These are phyloP conservation scores for Geothlypis trichas DNA, from an alignment of 2,113 vertebrate genomes.

Conservation along the genomic window DNA sequence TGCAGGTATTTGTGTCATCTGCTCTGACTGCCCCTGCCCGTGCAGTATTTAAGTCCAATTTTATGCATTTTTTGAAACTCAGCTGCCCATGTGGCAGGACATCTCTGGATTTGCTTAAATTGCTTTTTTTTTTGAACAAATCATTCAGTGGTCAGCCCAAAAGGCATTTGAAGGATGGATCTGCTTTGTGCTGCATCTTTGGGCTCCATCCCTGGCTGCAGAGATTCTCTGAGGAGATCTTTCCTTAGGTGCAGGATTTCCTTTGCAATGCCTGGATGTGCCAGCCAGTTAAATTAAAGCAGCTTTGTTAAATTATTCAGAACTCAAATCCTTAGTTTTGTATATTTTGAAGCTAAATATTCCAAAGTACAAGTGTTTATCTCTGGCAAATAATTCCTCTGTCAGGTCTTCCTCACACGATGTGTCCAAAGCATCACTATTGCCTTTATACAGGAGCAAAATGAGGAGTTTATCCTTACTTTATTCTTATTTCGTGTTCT, in stretches of 20 bases:
- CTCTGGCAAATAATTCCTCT: background rate
- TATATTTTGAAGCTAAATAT: background rate
- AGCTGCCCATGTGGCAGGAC: background rate
- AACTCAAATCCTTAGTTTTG: background rate
- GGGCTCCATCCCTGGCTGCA: background rate
- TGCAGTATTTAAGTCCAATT: background rate
- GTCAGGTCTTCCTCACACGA: background rate
- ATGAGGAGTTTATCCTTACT: background rate
- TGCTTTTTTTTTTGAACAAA: slow-evolving; percentile 73
- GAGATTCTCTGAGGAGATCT: background rate
- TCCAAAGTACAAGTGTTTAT: background rate
- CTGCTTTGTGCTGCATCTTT: slow-evolving; percentile 56
- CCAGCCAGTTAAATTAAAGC: background rate
- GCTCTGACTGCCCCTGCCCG: background rate
- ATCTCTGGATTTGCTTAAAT: slow-evolving; percentile 78
- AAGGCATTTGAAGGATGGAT: slow-evolving; percentile 47
- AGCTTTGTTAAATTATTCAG: background rate
- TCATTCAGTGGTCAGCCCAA: slow-evolving; percentile 70
- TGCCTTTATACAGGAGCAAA: background rate
- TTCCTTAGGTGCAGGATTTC: background rate
- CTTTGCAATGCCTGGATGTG: background rate
- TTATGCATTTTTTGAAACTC: background rate
- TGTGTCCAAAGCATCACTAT: rapidly evolving
- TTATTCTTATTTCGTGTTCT: background rate
- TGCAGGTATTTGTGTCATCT: background rate